Base-by-base conservation (phyloP, 1,140 invertebrate genomes). In the Dendroctonus valens region DNA sequence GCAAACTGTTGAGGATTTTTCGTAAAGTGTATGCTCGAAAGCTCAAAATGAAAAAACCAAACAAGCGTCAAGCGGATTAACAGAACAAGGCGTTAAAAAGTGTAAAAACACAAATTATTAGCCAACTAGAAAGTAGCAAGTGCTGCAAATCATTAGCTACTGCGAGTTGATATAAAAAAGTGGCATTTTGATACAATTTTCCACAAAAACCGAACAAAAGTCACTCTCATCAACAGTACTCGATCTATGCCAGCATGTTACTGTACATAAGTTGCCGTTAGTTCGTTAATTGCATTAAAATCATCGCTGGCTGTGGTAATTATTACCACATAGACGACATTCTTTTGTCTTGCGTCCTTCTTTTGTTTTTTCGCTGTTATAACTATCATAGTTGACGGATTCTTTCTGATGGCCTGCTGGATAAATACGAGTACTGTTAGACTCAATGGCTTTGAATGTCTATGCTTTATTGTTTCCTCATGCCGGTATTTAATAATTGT, bases 181-280 rank as follows among this genome's bases (percentile, higher is more conserved):
- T 26, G 26, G 26, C 26, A 26, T 26, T 26, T 26, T 26, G 26
- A 26, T 26, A 26, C 26, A 26, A 26, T 26, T 26, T 26, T 26
- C 26, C 26, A 26, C 26, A 26, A 26, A 26, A 26, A 26, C 26
- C 26, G 26, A 26, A 26, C 26, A 26, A 26, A 26, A 26, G 26
- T 26, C 26, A 26, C 26, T 26, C 26, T 26, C 26, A 26, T 26
- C 26, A 26, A 26, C 26, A 26, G 26, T 26, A 26, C 26, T 26
- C 26, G 8, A 52, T 52, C 50, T 52, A 15, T 52, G 9, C 50
- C 15, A 15, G n/a, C 11, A 52, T 15, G 50, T 52, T 52, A 52
- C 50, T 15, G 50, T 52, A 52, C 44, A 57, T 57, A 40, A 57
- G 8, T 40, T 40, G 39, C 54, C 54, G 54, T 42, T 57, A 57